A percentile compares a stretch with the other conserved stretches of the same genome.
phyloP scores from a whole-genome alignment of 2,888 invertebrate genomes.

The Noctua pronuba region DNA sequence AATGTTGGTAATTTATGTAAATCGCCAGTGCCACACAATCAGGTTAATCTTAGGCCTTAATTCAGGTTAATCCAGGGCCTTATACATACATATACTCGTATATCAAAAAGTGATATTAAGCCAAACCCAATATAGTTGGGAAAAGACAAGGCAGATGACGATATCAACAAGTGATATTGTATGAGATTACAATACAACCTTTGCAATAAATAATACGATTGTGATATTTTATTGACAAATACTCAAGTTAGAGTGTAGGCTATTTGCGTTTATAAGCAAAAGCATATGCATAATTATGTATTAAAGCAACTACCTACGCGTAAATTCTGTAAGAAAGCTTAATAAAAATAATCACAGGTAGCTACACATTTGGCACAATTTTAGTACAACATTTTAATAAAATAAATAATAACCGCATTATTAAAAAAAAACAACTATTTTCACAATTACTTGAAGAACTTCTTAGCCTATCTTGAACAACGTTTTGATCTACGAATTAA shows the following conservation, averaged over 20 bases:
- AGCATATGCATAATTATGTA: constrained; percentile 19
- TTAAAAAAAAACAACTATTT: constrained; percentile 15
- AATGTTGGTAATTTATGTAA: neutral
- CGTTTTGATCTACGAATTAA: constrained; percentile 40
- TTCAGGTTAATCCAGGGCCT: neutral
- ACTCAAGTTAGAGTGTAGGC: neutral
- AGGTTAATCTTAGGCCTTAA: neutral
- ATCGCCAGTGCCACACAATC: neutral
- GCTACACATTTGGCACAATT: constrained; percentile 4
- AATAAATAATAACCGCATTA: constrained; percentile 3
- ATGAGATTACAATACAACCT: constrained; percentile 7
- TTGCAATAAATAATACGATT: constrained; percentile 15
- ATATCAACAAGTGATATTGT: neutral
- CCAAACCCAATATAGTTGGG: no score
- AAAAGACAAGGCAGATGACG: no score
- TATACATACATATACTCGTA: neutral
- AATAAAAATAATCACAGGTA: constrained; percentile 33
- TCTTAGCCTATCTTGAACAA: constrained; percentile 34
- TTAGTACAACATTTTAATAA: constrained; percentile 35
- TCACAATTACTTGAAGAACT: constrained; percentile 16
- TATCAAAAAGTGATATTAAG: neutral
- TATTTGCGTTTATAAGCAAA: constrained; percentile 37
- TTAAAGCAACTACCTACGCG: constrained; percentile 17
- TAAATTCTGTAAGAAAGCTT: constrained; percentile 17
- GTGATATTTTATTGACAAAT: neutral